Conservation (phyloP, 1,140 invertebrate species). For the Aphelinus atriplicis region DNA sequence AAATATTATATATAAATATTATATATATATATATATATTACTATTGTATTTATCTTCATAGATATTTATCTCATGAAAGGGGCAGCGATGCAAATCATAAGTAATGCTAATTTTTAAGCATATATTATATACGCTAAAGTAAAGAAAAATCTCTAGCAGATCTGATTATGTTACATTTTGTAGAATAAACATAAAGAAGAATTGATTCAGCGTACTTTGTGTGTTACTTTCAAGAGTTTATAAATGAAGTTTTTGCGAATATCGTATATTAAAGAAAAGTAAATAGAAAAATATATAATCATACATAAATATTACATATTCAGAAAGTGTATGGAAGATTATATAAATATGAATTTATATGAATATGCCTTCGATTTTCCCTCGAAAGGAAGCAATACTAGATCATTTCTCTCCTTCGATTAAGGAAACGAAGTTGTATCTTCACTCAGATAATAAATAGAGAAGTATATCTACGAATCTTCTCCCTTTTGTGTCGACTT, state of each 20-base stretch:
- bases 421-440: conserved; percentile 17
- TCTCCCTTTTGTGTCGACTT: conserved; percentile 29
- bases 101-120: conserved; percentile 41
- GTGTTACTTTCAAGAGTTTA: conserved; percentile 34
- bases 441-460: conserved; percentile 29
- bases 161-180: conserved; percentile 50
- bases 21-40: conserved; percentile 35
- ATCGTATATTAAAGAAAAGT: conserved; percentile 35
- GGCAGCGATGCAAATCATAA: conserved; percentile 50
- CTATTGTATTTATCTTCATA: conserved; percentile 28
- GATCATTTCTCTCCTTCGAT: conserved; percentile 17
- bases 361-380: conserved; percentile 3
- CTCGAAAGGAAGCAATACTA: conserved; percentile 31
- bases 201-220: conserved; percentile 34
- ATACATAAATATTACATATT: conserved; percentile 30
- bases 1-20: conserved; percentile 28
- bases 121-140: conserved; percentile 24
- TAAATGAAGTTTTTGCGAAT: conserved; percentile 24
- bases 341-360: conserved; percentile 21
- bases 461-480: conserved; percentile 10
- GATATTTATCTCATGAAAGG: conserved; percentile 36
- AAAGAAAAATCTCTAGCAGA: conserved; percentile 48
- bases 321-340: conserved; percentile 35
- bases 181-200: conserved; percentile 32
- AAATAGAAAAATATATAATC: conserved; percentile 23